These are phyloP conservation scores for Amblyteles armatorius DNA, from an alignment of 2,888 invertebrate genomes.

Conservation along the genomic window DNA sequence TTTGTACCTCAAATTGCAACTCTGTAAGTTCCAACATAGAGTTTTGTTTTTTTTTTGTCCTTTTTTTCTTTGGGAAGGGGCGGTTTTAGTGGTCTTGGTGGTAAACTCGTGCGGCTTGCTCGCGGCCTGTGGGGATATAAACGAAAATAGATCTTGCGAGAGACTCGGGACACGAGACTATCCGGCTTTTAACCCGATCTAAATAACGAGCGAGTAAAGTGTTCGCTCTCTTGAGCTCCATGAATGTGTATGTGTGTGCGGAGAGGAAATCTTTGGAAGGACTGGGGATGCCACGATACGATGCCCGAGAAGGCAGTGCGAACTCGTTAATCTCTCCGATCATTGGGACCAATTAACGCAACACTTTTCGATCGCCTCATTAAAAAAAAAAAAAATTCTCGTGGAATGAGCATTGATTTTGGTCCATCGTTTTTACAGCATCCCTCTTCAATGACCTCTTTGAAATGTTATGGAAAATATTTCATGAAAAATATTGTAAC, in stretches of 20 bases:
- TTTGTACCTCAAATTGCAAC: conserved; percentile 55
- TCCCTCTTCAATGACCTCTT: not conserved
- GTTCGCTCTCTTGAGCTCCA: conserved; percentile 15
- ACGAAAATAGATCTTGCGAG: conserved; percentile 67
- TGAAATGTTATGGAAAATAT: not conserved
- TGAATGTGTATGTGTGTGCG: not conserved
- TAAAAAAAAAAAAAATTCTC: not conserved
- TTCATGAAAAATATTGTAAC: not conserved
- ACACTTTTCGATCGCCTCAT: conserved; percentile 48
- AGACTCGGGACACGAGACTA: conserved; percentile 54
- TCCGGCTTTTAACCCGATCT: conserved; percentile 67
- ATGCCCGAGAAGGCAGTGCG: conserved; percentile 56
- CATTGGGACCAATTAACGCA: conserved; percentile 64
- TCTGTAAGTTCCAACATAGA: conserved; percentile 26
- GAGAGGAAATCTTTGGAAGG: conserved; percentile 58
- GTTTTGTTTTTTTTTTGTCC: conserved; percentile 29
- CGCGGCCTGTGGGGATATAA: conserved; percentile 59
- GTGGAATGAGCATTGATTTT: conserved; percentile 13
- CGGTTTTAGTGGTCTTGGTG: conserved; percentile 58
- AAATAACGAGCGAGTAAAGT: conserved; percentile 62
- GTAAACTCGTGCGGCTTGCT: conserved; percentile 63
- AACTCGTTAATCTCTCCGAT: conserved; percentile 63
- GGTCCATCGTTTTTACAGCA: not conserved
- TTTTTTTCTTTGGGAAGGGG: conserved; percentile 13
- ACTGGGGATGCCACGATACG: conserved; percentile 53